Conservation (phyloP, 2,888 invertebrate genomes). For the Tethea ocularis region DNA sequence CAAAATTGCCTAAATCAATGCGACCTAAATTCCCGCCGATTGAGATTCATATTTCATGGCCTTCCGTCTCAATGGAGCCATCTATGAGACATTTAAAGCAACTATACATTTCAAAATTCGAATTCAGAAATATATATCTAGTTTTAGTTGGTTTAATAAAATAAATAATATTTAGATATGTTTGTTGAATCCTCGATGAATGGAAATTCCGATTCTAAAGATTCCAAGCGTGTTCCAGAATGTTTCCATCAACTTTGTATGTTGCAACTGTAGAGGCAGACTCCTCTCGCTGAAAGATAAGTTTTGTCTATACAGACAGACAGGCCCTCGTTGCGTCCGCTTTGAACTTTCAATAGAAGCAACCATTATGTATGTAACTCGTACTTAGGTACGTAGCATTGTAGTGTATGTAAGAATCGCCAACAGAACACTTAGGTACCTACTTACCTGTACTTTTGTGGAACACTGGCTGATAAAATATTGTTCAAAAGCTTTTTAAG, state of each 20-base stretch:
- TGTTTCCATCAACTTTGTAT: neutral
- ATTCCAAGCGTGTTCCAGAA: neutral
- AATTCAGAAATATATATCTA: too few species aligned
- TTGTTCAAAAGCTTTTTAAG: neutral
- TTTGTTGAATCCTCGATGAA: too few species aligned
- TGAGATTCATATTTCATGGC: too few species aligned
- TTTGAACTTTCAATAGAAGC: neutral
- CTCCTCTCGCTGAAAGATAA: neutral
- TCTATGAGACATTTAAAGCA: too few species aligned
- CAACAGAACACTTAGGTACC: neutral
- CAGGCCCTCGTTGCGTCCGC: neutral
- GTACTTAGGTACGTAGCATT: neutral
- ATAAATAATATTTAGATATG: neutral
- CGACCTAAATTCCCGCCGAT: too few species aligned
- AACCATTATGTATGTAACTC: neutral
- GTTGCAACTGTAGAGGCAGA: neutral
- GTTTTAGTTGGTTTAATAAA: too few species aligned
- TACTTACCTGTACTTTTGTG: neutral
- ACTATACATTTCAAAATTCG: too few species aligned
- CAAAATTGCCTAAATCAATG: too few species aligned
- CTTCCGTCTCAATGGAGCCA: too few species aligned
- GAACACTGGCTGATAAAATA: neutral
- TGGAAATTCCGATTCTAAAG: too few species aligned
- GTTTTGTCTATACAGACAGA: too few species aligned
- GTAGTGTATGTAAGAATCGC: neutral